These are phyloP conservation scores for Thymallus thymallus DNA, from an alignment of 2,113 vertebrate species.

Conservation along the genomic window DNA sequence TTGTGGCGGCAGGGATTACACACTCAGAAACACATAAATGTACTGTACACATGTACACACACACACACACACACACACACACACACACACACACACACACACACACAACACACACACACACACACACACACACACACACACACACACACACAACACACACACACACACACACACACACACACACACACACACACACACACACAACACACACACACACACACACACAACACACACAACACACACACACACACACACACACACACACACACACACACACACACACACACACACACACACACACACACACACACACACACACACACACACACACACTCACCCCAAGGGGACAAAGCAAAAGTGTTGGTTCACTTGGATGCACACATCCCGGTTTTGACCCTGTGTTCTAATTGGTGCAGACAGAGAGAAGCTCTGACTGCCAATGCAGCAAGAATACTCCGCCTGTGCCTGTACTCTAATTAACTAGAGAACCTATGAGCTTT, in stretches of 20 bases:
- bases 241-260: not conserved
- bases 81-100: too few species aligned
- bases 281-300: not conserved
- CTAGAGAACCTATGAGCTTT: slow-evolving; percentile 37
- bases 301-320: slow-evolving; percentile 9
- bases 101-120: slow-evolving; percentile 1
- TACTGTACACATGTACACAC: too few species aligned
- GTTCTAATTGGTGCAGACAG: slow-evolving; percentile 55
- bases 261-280: not conserved
- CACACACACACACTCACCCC: not conserved
- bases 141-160: not conserved
- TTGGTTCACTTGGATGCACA: not conserved
- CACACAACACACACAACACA: not conserved
- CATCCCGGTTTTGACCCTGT: slow-evolving; percentile 35
- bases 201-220: not conserved
- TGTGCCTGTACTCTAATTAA: slow-evolving; percentile 62
- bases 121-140: not conserved
- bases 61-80: too few species aligned
- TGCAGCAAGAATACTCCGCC: slow-evolving; percentile 22
- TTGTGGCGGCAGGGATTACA: not conserved
- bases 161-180: not conserved
- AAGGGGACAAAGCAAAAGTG: not conserved
- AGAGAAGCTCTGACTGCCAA: slow-evolving; percentile 42
- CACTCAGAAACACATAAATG: not conserved
- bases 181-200: not conserved